Conservation (phyloP, 2,888 invertebrate genomes). For the Ophraella communa region DNA sequence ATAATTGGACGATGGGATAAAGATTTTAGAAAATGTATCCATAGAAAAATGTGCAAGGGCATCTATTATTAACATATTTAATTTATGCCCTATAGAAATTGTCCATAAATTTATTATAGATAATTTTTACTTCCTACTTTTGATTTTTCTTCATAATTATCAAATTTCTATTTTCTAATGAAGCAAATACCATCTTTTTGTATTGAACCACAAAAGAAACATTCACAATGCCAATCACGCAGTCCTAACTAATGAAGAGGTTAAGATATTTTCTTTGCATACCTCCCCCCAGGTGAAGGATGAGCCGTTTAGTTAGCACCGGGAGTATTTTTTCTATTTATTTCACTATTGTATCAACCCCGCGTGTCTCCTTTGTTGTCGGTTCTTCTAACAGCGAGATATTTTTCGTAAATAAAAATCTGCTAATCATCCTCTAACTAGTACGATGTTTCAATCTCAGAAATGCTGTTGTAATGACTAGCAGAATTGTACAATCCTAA, state of each 20-base stretch:
- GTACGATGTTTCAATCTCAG: neutral
- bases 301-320: neutral
- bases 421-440: neutral
- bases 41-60: neutral
- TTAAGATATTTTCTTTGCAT: neutral
- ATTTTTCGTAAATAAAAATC: neutral
- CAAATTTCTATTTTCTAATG: no score
- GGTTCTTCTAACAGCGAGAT: neutral
- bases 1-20: constrained; percentile 28
- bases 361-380: neutral
- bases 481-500: neutral
- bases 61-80: no score
- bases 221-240: neutral
- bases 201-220: neutral
- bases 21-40: constrained; percentile 6
- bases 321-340: neutral
- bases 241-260: neutral
- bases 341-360: neutral
- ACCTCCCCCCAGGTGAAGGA: neutral
- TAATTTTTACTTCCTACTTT: no score
- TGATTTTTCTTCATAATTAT: no score
- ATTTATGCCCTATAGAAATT: no score
- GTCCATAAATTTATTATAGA: no score
- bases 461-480: neutral
- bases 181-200: no score